phyloP scores from a whole-genome alignment of 2,797 vertebrate genomes.

The Neosilurus mollespiculum region DNA sequence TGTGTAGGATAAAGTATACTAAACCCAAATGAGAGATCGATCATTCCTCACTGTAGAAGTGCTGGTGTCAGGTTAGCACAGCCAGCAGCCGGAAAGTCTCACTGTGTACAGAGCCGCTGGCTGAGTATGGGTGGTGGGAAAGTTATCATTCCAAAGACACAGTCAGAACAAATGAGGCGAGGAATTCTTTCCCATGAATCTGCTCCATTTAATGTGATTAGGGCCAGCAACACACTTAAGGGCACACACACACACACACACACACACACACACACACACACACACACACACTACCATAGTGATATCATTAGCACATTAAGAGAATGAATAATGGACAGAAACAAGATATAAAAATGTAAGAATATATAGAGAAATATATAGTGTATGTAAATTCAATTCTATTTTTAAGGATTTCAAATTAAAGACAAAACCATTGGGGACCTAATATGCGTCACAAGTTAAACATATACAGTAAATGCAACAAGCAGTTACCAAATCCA shows the following conservation, averaged over 20 bases:
- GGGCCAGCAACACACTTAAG: slow-evolving; percentile 19
- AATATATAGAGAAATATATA: background rate
- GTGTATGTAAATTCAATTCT: background rate
- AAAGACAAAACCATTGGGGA: background rate
- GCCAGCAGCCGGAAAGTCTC: slow-evolving; percentile 29
- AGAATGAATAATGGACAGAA: background rate
- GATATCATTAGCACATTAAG: slow-evolving; percentile 10
- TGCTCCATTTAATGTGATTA: slow-evolving; percentile 37
- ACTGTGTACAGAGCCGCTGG: slow-evolving; percentile 28
- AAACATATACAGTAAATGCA: background rate
- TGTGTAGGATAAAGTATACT: background rate
- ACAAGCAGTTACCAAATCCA: slow-evolving; percentile 4
- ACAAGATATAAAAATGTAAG: background rate
- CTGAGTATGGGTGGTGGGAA: slow-evolving; percentile 38
- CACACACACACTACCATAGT: background rate
- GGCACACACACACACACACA: background rate
- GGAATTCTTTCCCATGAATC: slow-evolving; percentile 49
- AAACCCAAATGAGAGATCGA: slow-evolving; percentile 11
- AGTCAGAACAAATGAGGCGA: slow-evolving; percentile 46
- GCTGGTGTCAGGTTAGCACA: slow-evolving; percentile 14
- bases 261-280: background rate
- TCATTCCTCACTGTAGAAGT: slow-evolving; percentile 14
- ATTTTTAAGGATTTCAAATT: background rate
- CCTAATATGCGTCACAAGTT: background rate
- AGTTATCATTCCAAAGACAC: slow-evolving; percentile 47